phyloP scores from a whole-genome alignment of 1,140 invertebrate species.

The Lamellibrachia luymesi region DNA sequence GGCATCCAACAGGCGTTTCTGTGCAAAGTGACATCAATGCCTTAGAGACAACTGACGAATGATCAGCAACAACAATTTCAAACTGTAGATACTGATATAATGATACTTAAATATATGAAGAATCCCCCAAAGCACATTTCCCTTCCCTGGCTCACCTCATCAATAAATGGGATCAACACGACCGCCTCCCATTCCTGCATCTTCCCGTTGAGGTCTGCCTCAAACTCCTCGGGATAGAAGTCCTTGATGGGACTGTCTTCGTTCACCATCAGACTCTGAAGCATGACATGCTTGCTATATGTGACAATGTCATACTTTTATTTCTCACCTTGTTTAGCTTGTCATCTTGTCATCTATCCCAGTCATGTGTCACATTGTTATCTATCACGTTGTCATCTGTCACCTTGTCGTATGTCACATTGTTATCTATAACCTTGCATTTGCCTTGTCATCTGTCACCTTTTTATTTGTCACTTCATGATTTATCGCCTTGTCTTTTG shows the following conservation, averaged over 20 bases:
- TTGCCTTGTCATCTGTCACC: no score
- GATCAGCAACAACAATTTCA: no score
- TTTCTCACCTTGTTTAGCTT: no score
- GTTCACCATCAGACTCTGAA: conserved; percentile 71
- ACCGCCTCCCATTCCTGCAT: conserved; percentile 96
- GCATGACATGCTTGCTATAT: neutral
- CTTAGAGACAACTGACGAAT: neutral
- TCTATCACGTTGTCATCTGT: no score
- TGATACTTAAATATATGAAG: neutral
- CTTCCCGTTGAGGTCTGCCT: conserved; percentile 82
- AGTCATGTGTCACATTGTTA: no score
- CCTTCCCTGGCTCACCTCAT: conserved; percentile 67
- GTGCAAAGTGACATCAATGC: conserved; percentile 32
- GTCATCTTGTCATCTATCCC: no score
- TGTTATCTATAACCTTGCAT: no score
- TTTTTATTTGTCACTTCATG: no score
- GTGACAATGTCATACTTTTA: neutral
- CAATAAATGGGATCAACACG: conserved; percentile 94
- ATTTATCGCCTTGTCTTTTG: neutral
- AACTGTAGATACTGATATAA: no score
- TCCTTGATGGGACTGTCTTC: conserved; percentile 80
- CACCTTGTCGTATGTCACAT: no score
- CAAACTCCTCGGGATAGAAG: conserved; percentile 88
- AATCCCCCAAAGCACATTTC: neutral
- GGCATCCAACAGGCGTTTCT: conserved; percentile 70